Conservation (phyloP, 2,797 vertebrate species). For the Dendrocincla tyrannina region DNA sequence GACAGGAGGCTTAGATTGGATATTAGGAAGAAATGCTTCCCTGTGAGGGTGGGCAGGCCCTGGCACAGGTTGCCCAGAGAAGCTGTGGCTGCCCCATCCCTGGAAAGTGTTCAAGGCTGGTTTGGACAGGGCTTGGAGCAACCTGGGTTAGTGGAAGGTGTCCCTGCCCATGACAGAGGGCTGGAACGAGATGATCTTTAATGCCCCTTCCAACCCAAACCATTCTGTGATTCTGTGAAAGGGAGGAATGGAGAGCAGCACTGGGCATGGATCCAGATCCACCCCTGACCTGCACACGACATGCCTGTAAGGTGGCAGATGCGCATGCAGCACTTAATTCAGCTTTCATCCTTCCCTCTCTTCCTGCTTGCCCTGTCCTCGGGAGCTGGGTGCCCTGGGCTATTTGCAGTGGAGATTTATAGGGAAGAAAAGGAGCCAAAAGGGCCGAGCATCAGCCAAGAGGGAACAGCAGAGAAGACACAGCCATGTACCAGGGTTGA, state of each 20-base stretch:
- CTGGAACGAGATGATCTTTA: not conserved
- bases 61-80: not conserved
- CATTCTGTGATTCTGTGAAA: not conserved
- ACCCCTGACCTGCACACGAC: not conserved
- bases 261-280: not conserved
- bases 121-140: accelerated
- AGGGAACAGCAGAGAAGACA: not conserved
- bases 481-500: conserved; percentile 87
- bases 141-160: accelerated
- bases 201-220: not conserved
- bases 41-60: not conserved
- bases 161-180: not conserved
- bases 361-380: not conserved
- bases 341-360: not conserved
- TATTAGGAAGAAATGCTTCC: not conserved
- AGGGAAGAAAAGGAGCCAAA: not conserved
- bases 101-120: not conserved
- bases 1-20: not conserved
- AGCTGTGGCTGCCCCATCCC: not conserved
- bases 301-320: not conserved
- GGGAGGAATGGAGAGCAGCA: not conserved
- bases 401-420: not conserved
- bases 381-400: not conserved
- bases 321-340: not conserved
- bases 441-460: not conserved